Evolutionary conservation across 2,888 invertebrate genomes (phyloP).

Genomic region (Leptinotarsa tumamoca): DNA sequence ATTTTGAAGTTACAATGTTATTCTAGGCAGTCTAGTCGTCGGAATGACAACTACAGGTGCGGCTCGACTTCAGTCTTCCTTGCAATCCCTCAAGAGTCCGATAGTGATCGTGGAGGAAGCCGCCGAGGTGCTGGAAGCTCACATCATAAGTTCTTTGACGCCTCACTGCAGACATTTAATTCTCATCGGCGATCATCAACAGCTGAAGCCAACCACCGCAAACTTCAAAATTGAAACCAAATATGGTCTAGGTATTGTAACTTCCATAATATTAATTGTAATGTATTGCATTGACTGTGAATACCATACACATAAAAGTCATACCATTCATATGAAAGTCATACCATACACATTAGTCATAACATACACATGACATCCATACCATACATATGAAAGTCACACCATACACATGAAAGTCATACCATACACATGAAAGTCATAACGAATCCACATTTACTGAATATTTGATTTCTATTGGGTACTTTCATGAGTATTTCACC

Average conservation of each 20-base stretch:
- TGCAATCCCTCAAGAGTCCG: constrained; percentile 73
- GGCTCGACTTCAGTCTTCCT: constrained; percentile 74
- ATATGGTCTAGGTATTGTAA: constrained; percentile 16
- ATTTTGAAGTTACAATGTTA: too few species aligned
- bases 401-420: too few species aligned
- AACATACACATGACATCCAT: too few species aligned
- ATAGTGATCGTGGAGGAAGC: constrained; percentile 90
- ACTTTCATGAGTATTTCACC: background rate
- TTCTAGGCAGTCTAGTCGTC: constrained; percentile 2
- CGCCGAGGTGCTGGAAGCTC: constrained; percentile 88
- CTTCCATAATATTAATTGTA: too few species aligned
- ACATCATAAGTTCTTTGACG: constrained; percentile 76
- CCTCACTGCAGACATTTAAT: constrained; percentile 82
- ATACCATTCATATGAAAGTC: too few species aligned
- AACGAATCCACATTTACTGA: background rate
- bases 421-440: background rate
- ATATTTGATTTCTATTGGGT: background rate
- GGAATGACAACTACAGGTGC: constrained; percentile 85
- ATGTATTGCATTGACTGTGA: too few species aligned
- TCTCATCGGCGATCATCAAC: constrained; percentile 70
- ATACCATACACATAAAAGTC: too few species aligned
- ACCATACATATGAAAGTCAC: too few species aligned
- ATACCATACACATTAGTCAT: too few species aligned
- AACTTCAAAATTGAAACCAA: constrained; percentile 76
- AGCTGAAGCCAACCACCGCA: constrained; percentile 78